phyloP scores from a whole-genome alignment of 2,888 invertebrate genomes.

The Caenorhabditis sp. region DNA sequence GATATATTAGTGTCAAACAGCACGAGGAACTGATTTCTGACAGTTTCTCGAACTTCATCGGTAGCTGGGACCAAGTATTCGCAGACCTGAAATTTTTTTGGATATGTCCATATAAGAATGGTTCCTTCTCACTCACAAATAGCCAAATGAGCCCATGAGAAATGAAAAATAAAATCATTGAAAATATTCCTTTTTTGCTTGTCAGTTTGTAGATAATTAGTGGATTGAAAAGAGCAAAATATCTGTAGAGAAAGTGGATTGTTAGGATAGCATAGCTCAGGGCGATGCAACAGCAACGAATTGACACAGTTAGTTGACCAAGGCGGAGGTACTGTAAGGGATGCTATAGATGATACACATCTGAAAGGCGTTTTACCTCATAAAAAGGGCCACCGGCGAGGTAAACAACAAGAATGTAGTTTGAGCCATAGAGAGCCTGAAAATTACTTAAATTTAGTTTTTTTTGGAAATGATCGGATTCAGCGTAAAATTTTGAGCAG shows the following conservation, averaged over 20 bases:
- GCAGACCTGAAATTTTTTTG: no score
- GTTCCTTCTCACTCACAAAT: no score
- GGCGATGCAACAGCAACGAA: background rate
- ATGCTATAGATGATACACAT: no score
- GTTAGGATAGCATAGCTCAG: background rate
- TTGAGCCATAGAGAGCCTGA: background rate
- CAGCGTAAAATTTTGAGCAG: background rate
- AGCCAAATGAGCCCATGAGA: no score
- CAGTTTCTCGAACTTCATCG: no score
- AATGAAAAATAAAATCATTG: background rate
- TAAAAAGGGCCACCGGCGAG: background rate
- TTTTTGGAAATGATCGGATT: no score
- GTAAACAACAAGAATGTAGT: background rate
- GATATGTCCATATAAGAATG: no score
- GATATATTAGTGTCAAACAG: no score
- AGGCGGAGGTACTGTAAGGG: background rate
- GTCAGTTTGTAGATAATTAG: background rate
- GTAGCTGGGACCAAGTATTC: no score
- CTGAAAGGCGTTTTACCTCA: background rate
- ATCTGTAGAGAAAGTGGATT: background rate
- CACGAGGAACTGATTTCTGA: no score
- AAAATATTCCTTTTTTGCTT: background rate
- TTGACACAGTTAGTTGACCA: background rate
- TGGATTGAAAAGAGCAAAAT: background rate
- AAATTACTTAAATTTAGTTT: no score